Conservation (phyloP, 1,140 invertebrate species). For the Melitaea cinxia region DNA sequence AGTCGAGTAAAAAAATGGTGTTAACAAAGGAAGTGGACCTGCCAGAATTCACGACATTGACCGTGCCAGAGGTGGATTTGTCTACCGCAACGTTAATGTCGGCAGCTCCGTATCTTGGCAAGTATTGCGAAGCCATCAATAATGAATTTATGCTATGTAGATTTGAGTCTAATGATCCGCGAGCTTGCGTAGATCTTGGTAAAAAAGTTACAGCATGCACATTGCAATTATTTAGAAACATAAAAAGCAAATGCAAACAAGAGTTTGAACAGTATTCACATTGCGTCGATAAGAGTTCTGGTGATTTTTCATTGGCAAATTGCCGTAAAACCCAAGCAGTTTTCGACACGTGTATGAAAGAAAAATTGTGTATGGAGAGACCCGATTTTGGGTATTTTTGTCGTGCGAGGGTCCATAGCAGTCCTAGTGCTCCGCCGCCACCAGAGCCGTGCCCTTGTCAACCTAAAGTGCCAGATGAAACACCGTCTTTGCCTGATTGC, state of each 20-base stretch:
- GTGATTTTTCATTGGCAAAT: constrained; percentile 83
- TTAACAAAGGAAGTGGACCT: constrained; percentile 86
- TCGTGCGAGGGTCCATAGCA: constrained; percentile 88
- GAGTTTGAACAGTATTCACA: constrained; percentile 95
- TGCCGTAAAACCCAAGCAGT: constrained; percentile 93
- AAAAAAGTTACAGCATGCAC: constrained; percentile 95
- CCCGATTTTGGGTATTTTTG: constrained; percentile 93
- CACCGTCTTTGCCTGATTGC: constrained; percentile 84
- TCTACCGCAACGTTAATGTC: constrained; percentile 90
- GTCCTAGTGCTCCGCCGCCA: constrained; percentile 80
- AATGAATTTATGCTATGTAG: constrained; percentile 98
- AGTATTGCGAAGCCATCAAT: constrained; percentile 92
- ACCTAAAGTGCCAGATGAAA: constrained; percentile 78
- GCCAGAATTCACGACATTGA: constrained; percentile 90
- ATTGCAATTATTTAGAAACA: constrained; percentile 91
- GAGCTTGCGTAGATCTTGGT: constrained; percentile 93
- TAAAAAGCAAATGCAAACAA: constrained; percentile 91
- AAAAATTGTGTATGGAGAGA: constrained; percentile 91
- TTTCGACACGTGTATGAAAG: constrained; percentile 93
- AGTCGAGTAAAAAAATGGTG: constrained; percentile 80
- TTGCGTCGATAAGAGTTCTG: constrained; percentile 92
- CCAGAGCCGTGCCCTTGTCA: constrained; percentile 79
- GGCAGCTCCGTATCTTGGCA: constrained; percentile 93
- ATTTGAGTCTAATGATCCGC: constrained; percentile 90
- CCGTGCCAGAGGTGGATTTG: constrained; percentile 91